Conservation (phyloP, 2,888 invertebrate genomes). For the Dryocosmus kuriphilus region DNA sequence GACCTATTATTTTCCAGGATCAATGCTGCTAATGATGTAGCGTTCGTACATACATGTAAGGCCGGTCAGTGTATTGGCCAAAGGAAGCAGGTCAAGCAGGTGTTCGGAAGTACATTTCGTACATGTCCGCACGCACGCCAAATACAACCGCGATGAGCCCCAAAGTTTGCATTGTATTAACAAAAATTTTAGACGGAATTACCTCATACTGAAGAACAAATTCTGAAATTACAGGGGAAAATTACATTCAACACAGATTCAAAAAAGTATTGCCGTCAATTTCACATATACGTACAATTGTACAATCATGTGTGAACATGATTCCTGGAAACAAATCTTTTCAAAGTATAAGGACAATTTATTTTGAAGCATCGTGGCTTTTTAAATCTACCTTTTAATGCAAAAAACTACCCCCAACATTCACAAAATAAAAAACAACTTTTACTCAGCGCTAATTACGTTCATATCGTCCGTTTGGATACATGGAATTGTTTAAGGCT, state of each 20-base stretch:
- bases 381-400: too few relatives aligned
- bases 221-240: neutral
- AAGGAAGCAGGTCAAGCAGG: constrained; percentile 59
- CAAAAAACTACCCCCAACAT: too few relatives aligned
- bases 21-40: constrained; percentile 48
- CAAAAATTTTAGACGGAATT: neutral
- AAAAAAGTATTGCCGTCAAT: too few relatives aligned
- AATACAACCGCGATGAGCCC: constrained; percentile 18
- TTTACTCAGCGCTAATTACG: too few relatives aligned
- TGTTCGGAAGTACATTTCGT: constrained; percentile 48
- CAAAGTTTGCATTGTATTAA: constrained; percentile 20
- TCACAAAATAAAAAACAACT: too few relatives aligned
- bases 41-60: neutral
- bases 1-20: constrained; percentile 45
- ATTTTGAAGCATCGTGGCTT: too few relatives aligned
- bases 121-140: constrained; percentile 46
- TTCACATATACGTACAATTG: too few relatives aligned
- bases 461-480: too few relatives aligned
- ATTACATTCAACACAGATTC: too few relatives aligned
- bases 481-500: too few relatives aligned
- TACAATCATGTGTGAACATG: too few relatives aligned
- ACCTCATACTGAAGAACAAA: neutral
- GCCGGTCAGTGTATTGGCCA: constrained; percentile 13
- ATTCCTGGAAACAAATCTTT: neutral
- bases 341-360: too few relatives aligned